phyloP scores from a whole-genome alignment of 2,113 vertebrate genomes.

The Aspiorhynchus laticeps region DNA sequence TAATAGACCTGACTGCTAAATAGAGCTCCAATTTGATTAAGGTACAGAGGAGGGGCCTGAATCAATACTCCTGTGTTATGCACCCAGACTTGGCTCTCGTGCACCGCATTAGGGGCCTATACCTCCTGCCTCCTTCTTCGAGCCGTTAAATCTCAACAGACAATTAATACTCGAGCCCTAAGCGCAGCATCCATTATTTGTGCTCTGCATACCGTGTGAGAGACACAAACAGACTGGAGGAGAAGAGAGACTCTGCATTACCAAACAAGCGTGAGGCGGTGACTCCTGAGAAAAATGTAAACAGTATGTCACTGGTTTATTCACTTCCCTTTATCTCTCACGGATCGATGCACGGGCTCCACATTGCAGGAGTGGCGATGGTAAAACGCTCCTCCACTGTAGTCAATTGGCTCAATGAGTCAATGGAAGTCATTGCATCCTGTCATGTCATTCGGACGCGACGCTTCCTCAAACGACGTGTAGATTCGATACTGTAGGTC shows the following conservation, averaged over 20 bases:
- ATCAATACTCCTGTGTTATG: constrained; percentile 56
- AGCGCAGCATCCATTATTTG: constrained; percentile 41
- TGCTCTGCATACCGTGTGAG: constrained; percentile 12
- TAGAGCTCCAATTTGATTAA: constrained; percentile 59
- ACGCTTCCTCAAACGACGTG: constrained; percentile 40
- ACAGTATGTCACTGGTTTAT: constrained; percentile 17
- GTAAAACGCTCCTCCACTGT: constrained; percentile 28
- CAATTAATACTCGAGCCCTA: constrained; percentile 48
- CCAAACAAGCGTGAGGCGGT: not conserved
- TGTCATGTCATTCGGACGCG: constrained; percentile 3
- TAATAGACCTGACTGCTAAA: constrained; percentile 62
- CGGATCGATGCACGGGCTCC: constrained; percentile 22
- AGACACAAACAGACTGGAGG: not conserved
- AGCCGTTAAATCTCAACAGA: constrained; percentile 41
- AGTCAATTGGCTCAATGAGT: constrained; percentile 52
- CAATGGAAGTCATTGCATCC: constrained; percentile 36
- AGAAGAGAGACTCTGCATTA: constrained; percentile 8
- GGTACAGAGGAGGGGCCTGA: constrained; percentile 47
- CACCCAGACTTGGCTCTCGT: constrained; percentile 50
- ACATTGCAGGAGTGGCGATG: constrained; percentile 40
- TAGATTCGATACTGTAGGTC: constrained; percentile 35
- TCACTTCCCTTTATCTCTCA: constrained; percentile 37
- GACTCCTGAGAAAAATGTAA: constrained; percentile 30
- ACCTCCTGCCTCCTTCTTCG: constrained; percentile 28
- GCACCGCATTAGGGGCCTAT: constrained; percentile 38